phyloP scores from a whole-genome alignment of 37 sponge, comb jelly and placozoan genomes.

The Geodia barretti region DNA sequence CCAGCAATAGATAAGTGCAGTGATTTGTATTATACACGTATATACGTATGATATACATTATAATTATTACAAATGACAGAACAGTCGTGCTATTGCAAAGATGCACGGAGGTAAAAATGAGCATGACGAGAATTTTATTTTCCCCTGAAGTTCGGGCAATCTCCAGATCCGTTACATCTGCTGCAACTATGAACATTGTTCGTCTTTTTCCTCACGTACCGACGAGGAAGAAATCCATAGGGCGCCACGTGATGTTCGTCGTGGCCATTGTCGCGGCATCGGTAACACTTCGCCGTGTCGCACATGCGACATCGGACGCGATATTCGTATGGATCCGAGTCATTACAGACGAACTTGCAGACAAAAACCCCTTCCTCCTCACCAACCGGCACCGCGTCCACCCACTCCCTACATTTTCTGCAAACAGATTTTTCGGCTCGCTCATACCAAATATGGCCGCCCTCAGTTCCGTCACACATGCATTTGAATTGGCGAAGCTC shows the following conservation, averaged over 20 bases:
- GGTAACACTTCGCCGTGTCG: slow-evolving; percentile 29
- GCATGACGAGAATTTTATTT: too few relatives aligned
- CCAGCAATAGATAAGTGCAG: too few relatives aligned
- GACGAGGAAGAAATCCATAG: not conserved
- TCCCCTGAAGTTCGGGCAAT: slow-evolving; percentile 48
- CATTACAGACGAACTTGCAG: slow-evolving; percentile 17
- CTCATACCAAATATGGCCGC: not conserved
- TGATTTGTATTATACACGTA: too few relatives aligned
- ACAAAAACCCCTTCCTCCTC: slow-evolving; percentile 17
- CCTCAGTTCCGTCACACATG: not conserved
- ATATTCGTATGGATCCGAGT: slow-evolving; percentile 8
- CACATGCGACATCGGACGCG: slow-evolving; percentile 2
- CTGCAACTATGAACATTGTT: slow-evolving; percentile 32
- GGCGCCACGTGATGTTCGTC: too few relatives aligned
- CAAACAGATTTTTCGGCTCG: not conserved
- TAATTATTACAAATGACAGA: too few relatives aligned
- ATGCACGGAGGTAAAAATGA: too few relatives aligned
- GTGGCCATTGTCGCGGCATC: not conserved
- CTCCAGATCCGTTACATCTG: slow-evolving; percentile 31
- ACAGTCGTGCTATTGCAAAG: too few relatives aligned
- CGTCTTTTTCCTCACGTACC: slow-evolving; percentile 5
- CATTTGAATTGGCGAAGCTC: slow-evolving; percentile 11
- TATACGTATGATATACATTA: too few relatives aligned
- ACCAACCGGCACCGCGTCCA: not conserved
- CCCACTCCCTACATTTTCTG: not conserved